Evolutionary conservation across 2,113 vertebrate species (phyloP).

Genomic region (Ophthalmolycus amberensis): DNA sequence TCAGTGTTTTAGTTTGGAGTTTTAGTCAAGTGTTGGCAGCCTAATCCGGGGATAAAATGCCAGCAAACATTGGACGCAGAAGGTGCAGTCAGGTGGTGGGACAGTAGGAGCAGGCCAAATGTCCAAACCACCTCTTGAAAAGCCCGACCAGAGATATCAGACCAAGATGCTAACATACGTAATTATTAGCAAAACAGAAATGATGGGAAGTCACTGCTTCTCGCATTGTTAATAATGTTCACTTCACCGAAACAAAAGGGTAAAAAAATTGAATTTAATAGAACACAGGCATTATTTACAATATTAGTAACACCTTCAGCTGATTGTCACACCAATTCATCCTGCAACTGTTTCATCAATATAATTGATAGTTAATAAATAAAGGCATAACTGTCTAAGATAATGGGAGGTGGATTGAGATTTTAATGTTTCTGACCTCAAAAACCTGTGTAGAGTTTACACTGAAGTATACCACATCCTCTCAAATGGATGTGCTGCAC

Average conservation of each 20-base stretch:
- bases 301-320: constrained; percentile 13
- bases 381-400: neutral
- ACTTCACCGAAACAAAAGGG: neutral
- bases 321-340: constrained; percentile 1
- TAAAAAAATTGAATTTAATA: constrained; percentile 5
- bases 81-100: neutral
- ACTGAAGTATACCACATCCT: neutral
- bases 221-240: neutral
- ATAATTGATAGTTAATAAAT: neutral
- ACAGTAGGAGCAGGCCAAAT: neutral
- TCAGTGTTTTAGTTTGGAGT: neutral
- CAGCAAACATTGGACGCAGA: neutral
- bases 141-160: neutral
- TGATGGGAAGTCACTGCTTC: neutral
- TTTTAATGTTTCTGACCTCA: neutral
- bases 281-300: constrained; percentile 10
- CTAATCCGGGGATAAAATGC: neutral
- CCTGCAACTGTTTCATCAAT: no score
- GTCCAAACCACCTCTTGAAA: neutral
- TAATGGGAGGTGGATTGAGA: neutral
- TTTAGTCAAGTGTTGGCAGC: neutral
- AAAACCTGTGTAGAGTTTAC: neutral
- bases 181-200: neutral
- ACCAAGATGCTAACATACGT: neutral
- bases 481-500: no score